These are phyloP conservation scores for Sapajus apella DNA, from an alignment of 2,113 vertebrate genomes.

Conservation along the genomic window DNA sequence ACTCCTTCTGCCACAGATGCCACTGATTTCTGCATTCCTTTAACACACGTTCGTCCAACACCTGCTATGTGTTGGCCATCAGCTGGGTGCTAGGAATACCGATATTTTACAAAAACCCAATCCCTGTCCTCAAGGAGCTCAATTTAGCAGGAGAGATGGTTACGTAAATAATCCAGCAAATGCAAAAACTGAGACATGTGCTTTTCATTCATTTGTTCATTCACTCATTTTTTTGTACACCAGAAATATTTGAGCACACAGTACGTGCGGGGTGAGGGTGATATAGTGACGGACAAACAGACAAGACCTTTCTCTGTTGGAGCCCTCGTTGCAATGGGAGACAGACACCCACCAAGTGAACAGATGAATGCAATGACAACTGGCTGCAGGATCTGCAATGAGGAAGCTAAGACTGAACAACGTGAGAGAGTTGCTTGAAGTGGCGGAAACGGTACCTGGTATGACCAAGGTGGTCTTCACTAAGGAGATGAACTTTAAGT, in stretches of 20 bases:
- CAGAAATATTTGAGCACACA: too few species aligned
- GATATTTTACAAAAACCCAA: not conserved
- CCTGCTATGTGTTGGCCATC: not conserved
- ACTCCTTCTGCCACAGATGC: not conserved
- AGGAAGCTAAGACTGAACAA: not conserved
- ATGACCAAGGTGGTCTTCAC: not conserved
- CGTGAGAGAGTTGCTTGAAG: not conserved
- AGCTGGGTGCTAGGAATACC: not conserved
- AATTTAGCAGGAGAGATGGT: not conserved
- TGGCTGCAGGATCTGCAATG: fast-evolving
- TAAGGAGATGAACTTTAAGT: not conserved
- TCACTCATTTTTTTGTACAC: not conserved
- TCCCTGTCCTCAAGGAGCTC: not conserved
- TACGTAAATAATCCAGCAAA: not conserved
- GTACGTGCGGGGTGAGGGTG: fast-evolving
- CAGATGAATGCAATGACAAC: too few species aligned
- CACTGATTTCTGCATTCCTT: not conserved
- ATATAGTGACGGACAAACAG: not conserved
- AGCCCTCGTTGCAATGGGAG: not conserved
- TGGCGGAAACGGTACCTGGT: fast-evolving
- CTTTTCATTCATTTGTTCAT: not conserved
- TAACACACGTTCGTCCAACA: not conserved
- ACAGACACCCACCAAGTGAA: not conserved
- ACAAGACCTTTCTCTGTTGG: not conserved
- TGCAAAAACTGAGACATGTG: not conserved